Evolutionary conservation across 2,113 vertebrate species (phyloP).

Genomic region (Cervus canadensis): DNA sequence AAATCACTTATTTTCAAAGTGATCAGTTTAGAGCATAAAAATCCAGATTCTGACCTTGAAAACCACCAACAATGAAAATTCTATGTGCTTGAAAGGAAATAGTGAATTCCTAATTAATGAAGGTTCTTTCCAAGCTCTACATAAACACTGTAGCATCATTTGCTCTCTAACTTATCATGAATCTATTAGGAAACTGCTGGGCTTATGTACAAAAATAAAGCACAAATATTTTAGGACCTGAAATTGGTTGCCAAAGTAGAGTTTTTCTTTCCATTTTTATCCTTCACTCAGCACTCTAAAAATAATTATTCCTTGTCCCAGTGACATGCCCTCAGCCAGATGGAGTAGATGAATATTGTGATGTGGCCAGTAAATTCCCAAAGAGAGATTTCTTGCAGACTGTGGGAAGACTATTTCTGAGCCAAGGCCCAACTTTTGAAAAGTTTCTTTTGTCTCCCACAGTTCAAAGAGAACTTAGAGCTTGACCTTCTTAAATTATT

Average conservation of each 20-base stretch:
- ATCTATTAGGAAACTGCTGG: neutral
- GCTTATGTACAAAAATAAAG: slow-evolving; percentile 17
- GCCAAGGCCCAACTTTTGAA: slow-evolving; percentile 5
- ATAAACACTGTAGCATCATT: neutral
- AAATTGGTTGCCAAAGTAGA: slow-evolving; percentile 19
- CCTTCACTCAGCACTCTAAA: slow-evolving; percentile 42
- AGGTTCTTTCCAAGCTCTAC: neutral
- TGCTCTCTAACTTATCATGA: neutral
- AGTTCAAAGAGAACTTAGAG: neutral
- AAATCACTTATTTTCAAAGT: neutral
- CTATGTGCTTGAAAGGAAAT: slow-evolving; percentile 30
- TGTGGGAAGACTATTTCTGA: slow-evolving; percentile 36
- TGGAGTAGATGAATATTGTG: slow-evolving; percentile 20
- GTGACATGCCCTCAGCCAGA: slow-evolving; percentile 37
- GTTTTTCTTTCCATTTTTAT: slow-evolving; percentile 38
- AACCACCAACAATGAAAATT: slow-evolving; percentile 8
- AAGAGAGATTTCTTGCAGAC: slow-evolving; percentile 36
- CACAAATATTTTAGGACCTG: slow-evolving; percentile 6
- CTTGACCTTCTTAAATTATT: neutral
- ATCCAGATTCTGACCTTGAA: neutral
- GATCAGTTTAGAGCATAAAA: neutral
- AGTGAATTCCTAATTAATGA: slow-evolving; percentile 12
- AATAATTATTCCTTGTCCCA: slow-evolving; percentile 30
- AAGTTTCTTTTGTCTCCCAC: slow-evolving; percentile 53
- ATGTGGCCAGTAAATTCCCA: slow-evolving; percentile 53